These are phyloP conservation scores for Danaus plexippus DNA, from an alignment of 1,140 invertebrate genomes.

Conservation along the genomic window DNA sequence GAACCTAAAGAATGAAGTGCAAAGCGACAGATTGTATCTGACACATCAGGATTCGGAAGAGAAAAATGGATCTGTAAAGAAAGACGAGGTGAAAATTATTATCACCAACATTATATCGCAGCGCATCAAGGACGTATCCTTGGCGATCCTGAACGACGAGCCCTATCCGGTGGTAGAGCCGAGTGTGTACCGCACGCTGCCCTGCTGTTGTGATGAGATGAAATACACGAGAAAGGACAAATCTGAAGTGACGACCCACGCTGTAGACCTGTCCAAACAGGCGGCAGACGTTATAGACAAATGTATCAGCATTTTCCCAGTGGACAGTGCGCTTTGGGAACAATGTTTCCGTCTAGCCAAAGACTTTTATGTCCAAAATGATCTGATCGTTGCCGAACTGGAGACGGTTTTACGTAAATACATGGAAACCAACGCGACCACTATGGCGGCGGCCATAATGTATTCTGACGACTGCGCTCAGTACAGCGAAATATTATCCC, in stretches of 20 bases:
- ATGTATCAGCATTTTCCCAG: constrained; percentile 53
- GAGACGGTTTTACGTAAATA: constrained; percentile 54
- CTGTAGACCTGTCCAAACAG: constrained; percentile 27
- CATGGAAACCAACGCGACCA: constrained; percentile 51
- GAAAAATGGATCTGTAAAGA: constrained; percentile 22
- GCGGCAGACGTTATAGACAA: constrained; percentile 52
- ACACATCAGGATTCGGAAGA: constrained; percentile 28
- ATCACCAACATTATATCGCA: constrained; percentile 45
- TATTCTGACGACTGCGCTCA: constrained; percentile 57
- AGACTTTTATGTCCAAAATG: constrained; percentile 54
- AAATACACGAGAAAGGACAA: constrained; percentile 37
- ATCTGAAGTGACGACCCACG: constrained; percentile 15
- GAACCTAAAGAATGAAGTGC: constrained; percentile 31
- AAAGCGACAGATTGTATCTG: constrained; percentile 34
- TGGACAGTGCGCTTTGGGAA: constrained; percentile 55
- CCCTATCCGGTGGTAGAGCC: constrained; percentile 39
- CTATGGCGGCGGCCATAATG: constrained; percentile 58
- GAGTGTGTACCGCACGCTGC: constrained; percentile 32
- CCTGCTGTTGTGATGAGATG: constrained; percentile 55
- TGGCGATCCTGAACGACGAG: constrained; percentile 52
- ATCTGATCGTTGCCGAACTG: constrained; percentile 42
- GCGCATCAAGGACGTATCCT: constrained; percentile 53
- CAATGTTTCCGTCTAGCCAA: constrained; percentile 50
- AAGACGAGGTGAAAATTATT: constrained; percentile 43
- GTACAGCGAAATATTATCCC: constrained; percentile 51